Evolutionary conservation across 2,113 vertebrate species (phyloP).

Genomic region (Engystomops pustulosus): DNA sequence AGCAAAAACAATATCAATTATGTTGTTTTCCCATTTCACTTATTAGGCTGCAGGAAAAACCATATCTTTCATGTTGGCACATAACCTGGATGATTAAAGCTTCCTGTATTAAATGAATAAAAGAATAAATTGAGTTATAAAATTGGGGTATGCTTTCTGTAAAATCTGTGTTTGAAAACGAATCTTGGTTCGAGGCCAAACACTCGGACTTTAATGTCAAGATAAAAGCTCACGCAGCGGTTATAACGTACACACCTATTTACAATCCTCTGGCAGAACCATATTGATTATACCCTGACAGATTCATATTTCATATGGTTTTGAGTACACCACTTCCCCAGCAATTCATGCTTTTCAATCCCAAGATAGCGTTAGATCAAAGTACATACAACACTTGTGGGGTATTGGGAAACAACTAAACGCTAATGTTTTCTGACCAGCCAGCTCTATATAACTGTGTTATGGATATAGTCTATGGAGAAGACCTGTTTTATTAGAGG

Average conservation of each 20-base stretch:
- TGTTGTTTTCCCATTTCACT: too few relatives aligned
- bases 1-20: too few relatives aligned
- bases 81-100: too few relatives aligned
- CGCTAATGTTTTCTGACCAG: slow-evolving; percentile 27
- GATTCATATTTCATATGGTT: slow-evolving; percentile 38
- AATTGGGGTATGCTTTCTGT: too few relatives aligned
- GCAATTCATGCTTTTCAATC: not conserved
- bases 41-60: too few relatives aligned
- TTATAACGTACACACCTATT: not conserved
- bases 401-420: slow-evolving; percentile 40
- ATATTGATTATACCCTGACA: slow-evolving; percentile 40
- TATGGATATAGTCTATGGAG: slow-evolving; percentile 27
- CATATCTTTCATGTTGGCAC: too few relatives aligned
- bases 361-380: not conserved
- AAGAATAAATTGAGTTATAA: too few relatives aligned
- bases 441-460: not conserved
- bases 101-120: too few relatives aligned
- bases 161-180: slow-evolving; percentile 45
- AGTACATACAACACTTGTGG: slow-evolving; percentile 7
- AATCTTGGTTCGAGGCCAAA: not conserved
- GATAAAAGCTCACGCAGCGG: not conserved
- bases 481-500: slow-evolving; percentile 32
- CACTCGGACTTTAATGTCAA: not conserved
- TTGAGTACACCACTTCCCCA: not conserved
- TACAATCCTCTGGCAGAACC: not conserved